These are phyloP conservation scores for Noctua pronuba DNA, from an alignment of 2,888 invertebrate species.

Conservation along the genomic window DNA sequence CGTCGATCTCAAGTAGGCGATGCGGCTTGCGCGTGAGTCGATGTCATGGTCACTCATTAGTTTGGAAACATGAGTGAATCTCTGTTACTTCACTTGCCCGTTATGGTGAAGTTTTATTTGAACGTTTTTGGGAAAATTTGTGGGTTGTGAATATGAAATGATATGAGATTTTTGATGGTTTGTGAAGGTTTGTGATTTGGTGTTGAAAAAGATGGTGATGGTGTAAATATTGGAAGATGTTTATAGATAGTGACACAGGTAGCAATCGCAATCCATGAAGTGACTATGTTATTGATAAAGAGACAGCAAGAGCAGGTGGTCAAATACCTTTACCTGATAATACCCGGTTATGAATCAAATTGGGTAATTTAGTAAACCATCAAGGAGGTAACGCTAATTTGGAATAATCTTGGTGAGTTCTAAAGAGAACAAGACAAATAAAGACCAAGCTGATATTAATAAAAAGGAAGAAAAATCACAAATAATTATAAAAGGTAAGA, in stretches of 20 bases:
- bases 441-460: constrained; percentile 4
- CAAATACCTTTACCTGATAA: not conserved
- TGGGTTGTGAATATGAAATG: constrained; percentile 14
- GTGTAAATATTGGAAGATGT: not conserved
- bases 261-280: not conserved
- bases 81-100: constrained; percentile 58
- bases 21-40: constrained; percentile 79
- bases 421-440: constrained; percentile 9
- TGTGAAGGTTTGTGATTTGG: not conserved
- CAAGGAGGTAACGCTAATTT: not conserved
- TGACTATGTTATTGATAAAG: not conserved
- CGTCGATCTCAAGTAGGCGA: constrained; percentile 78
- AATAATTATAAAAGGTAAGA: constrained; percentile 61
- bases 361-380: not conserved
- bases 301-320: not conserved
- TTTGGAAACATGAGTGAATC: constrained; percentile 67
- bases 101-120: constrained; percentile 53
- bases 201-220: not conserved
- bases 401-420: not conserved
- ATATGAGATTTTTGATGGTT: not conserved
- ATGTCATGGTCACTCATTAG: constrained; percentile 83
- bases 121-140: constrained; percentile 19
- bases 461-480: constrained; percentile 30
- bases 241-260: not conserved
- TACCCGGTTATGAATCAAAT: not conserved